Conservation (phyloP, 1,140 invertebrate species). For the Asobara japonica region DNA sequence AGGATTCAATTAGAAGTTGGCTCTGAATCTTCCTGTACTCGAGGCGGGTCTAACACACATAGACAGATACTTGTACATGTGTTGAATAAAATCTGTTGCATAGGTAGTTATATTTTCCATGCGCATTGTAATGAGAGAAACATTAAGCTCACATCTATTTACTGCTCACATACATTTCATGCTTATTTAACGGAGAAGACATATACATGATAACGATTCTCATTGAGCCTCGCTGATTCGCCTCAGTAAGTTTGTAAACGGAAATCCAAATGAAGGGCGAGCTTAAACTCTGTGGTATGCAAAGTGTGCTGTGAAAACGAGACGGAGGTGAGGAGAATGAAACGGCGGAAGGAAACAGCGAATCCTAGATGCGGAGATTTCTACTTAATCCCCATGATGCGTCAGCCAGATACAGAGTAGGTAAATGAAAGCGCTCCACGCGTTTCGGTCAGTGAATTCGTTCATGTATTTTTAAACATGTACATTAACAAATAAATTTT, state of each 20-base stretch:
- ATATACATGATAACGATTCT: slow-evolving; percentile 1
- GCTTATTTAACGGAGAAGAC: neutral
- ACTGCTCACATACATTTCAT: neutral
- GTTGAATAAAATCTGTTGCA: neutral
- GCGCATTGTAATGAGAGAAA: neutral
- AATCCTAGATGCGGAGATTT: neutral
- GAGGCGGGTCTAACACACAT: neutral
- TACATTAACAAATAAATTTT: neutral
- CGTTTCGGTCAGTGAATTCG: neutral
- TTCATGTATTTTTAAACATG: neutral
- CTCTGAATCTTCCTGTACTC: neutral
- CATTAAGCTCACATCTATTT: neutral
- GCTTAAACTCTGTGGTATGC: slow-evolving; percentile 21
- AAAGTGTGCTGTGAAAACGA: slow-evolving; percentile 7
- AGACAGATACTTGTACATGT: neutral
- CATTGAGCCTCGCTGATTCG: slow-evolving; percentile 7
- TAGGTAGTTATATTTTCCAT: too few species aligned
- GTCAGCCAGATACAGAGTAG: neutral
- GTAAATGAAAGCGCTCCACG: neutral
- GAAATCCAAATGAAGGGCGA: slow-evolving; percentile 59
- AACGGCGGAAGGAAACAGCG: neutral
- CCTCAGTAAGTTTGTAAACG: slow-evolving; percentile 50
- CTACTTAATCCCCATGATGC: slow-evolving; percentile 8
- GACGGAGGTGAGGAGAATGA: neutral
- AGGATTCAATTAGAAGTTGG: neutral